Evolutionary conservation across 2,888 invertebrate species (phyloP).

Genomic region (Bruchidius siliquastri): DNA sequence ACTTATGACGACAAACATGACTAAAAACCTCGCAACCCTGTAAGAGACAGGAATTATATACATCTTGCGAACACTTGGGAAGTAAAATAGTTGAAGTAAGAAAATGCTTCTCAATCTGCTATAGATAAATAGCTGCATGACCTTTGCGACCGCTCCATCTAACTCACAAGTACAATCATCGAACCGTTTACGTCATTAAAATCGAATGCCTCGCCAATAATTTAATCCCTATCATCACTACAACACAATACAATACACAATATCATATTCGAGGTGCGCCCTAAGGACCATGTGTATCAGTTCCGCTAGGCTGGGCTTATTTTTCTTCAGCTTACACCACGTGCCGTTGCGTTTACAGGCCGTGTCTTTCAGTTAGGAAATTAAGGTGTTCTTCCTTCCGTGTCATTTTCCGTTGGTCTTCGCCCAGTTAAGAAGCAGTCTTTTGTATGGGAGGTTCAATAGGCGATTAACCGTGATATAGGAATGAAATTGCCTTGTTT

Average conservation of each 20-base stretch:
- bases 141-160: neutral
- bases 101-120: too few relatives aligned
- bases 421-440: neutral
- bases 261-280: neutral
- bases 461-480: neutral
- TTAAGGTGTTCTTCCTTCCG: neutral
- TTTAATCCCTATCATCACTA: neutral
- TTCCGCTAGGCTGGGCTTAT: neutral
- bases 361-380: neutral
- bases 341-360: neutral
- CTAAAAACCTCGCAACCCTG: too few relatives aligned
- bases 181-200: neutral
- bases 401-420: neutral
- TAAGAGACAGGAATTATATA: too few relatives aligned
- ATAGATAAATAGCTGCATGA: neutral
- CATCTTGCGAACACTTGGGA: too few relatives aligned
- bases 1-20: too few relatives aligned
- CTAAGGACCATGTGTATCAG: neutral
- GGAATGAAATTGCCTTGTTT: slow-evolving; percentile 36
- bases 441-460: neutral
- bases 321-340: neutral
- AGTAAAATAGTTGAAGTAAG: too few relatives aligned
- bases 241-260: neutral
- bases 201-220: neutral
- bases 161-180: neutral